A percentile compares a stretch with the other conserved stretches of the same genome.
Conservation (phyloP, 2,113 vertebrate species). For the Puffinus mauretanicus region DNA sequence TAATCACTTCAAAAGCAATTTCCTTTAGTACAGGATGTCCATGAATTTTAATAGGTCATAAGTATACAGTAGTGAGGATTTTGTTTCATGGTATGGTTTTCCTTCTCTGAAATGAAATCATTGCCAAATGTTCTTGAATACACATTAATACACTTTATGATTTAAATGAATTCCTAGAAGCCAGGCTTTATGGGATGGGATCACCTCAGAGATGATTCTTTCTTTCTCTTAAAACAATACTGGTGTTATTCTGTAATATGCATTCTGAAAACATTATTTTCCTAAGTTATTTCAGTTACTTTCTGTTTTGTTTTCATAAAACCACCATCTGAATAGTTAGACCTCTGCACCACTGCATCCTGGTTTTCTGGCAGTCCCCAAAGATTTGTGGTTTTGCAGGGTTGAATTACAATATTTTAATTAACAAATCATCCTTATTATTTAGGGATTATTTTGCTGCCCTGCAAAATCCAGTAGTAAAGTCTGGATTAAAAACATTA, state of each 20-base stretch:
- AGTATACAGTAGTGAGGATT: neutral
- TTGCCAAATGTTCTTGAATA: neutral
- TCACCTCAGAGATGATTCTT: neutral
- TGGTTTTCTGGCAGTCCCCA: neutral
- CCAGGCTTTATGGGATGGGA: neutral
- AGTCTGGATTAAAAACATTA: neutral
- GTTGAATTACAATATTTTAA: neutral
- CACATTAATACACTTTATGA: neutral
- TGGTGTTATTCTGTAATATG: neutral
- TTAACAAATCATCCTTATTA: neutral
- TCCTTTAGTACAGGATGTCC: neutral
- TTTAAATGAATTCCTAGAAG: neutral
- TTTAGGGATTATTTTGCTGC: neutral
- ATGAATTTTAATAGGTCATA: slow-evolving; percentile 3
- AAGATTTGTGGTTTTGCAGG: neutral
- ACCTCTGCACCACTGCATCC: neutral
- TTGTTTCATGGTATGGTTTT: neutral
- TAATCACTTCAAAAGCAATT: slow-evolving; percentile 9
- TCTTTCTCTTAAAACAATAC: neutral
- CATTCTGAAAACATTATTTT: neutral
- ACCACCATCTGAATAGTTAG: neutral
- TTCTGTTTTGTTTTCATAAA: neutral
- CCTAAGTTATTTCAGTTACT: neutral
- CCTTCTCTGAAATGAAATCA: neutral
- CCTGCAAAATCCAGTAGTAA: neutral